Conservation (phyloP, 2,797 vertebrate genomes). For the Argyrosomus regius region DNA sequence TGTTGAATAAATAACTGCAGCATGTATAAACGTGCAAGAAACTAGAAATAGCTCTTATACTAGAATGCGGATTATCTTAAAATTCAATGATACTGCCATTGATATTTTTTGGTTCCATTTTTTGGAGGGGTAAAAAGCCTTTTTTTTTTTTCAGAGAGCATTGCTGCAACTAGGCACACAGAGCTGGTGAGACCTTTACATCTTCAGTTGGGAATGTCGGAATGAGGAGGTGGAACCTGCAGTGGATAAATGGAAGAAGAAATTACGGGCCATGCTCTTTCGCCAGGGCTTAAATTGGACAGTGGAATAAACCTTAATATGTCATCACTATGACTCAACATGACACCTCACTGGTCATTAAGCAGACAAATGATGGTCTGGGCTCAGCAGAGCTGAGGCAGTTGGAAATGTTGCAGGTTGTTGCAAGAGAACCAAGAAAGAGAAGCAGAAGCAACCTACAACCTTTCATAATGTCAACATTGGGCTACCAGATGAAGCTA, state of each 20-base stretch:
- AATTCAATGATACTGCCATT: not conserved
- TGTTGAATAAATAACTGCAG: not conserved
- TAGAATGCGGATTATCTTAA: not conserved
- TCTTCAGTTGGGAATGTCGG: slow-evolving; percentile 8
- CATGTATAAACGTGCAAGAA: not conserved
- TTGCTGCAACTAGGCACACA: not conserved
- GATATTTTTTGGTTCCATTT: not conserved
- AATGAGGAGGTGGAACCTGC: slow-evolving; percentile 5
- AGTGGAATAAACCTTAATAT: slow-evolving; percentile 66
- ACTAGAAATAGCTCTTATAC: not conserved
- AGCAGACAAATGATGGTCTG: slow-evolving; percentile 67
- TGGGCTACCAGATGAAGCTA: slow-evolving; percentile 7
- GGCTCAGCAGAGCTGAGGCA: slow-evolving; percentile 40
- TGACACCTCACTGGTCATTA: slow-evolving; percentile 72
- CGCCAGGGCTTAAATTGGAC: slow-evolving; percentile 65
- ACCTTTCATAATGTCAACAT: slow-evolving; percentile 22
- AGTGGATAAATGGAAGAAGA: slow-evolving; percentile 36
- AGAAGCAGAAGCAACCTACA: slow-evolving; percentile 24
- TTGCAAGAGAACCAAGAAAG: slow-evolving; percentile 52
- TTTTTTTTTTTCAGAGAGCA: not conserved
- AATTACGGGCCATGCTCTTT: slow-evolving; percentile 48
- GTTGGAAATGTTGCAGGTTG: slow-evolving; percentile 59
- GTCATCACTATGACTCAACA: slow-evolving; percentile 69
- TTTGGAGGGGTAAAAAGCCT: too few relatives aligned
- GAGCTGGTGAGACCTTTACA: not conserved